Evolutionary conservation across 2,113 vertebrate species (phyloP), one percentile per base, ranked within the genome.

Genomic region (Lepus europaeus): DNA sequence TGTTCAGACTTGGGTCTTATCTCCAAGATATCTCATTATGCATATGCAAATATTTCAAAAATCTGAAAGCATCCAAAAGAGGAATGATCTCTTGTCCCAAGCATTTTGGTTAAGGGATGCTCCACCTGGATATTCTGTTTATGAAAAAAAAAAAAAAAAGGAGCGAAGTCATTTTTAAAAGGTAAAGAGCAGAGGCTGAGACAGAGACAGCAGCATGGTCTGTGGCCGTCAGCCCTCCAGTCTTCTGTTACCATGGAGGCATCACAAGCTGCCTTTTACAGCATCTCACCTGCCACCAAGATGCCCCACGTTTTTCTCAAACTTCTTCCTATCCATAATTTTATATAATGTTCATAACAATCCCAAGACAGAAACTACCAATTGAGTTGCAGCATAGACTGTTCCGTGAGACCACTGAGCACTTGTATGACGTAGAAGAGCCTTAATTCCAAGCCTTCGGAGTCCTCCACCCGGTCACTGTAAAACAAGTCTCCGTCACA

Each of bases 91-190:
- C 56, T 59, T 14, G 56, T 59, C n/a, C 14, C 33, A 82, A 36
- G 13, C 39, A 59, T 16, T 73, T 82, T 88, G 14, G 73, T 73
- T 66, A n/a, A 36, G 20, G 66, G 61, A 31, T 51, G 33, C 22
- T 39, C 83, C 77, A 13, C 5, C 77, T 74, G 0, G 13, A 25
- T 76, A 49, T 36, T 83, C 22, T 66, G 82, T 77, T 59, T 73
- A 85, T 66, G 31, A 39, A 73, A 78, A 77, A 89, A 83, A n/a
- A 83, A n/a, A 31, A 73, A 82, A 77, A 92, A 83, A 22, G 31
- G 5, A n/a, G 56, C 64, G 63, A 69, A 77, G 51, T 59, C 0
- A 33, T 6, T 79, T 68, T 90, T 79, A 10, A 31, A 69, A 90
- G 4, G 81, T 83, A 73, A 73, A 91, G 13, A 69, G 17, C 31